Evolutionary conservation across 2,113 vertebrate genomes (phyloP), one percentile per base, ranked within the genome.

Genomic region (Toxotes jaculatrix): DNA sequence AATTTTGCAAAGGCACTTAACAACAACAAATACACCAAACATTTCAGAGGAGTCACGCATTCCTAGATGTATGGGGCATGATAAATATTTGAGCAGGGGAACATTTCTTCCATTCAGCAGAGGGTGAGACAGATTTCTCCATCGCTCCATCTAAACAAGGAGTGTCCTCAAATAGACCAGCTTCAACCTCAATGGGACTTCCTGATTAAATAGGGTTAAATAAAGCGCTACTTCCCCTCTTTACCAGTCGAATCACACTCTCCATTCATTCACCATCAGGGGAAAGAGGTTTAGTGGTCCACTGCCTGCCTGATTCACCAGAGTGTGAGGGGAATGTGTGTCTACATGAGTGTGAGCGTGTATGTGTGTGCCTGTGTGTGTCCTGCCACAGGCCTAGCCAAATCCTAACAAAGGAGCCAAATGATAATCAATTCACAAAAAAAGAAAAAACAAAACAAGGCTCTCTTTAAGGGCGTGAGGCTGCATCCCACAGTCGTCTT

Each of bases 211-310:
- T 21, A 42, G 55, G 56, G 83, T 88, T 88, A 86, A 89, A 85
- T 91, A 76, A 88, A 92, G 79, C 42, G 5, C 86, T 45, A 87
- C 71, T 91, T 90, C 85, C 83, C 68, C 86, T 90, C 75, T 87
- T 92, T 91, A 68, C 55, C 61, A 95, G 89, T 90, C 92, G 27
- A 63, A 0, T 47, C 87, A 88, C 3, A 87, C 80, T 62, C 80
- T 81, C 47, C n/a, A 67, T 85, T 79, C 88, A 81, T 87, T 85
- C 85, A 67, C 71, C 77, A 78, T 81, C 77, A 66, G 67, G 56
- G 66, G 53, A 82, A 47, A 70, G 71, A 86, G 82, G 71, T 81
- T 89, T 79, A 87, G 82, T 71, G 77, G 53, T 84, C 79, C 65
- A 76, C 10, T 64, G 83, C 55, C 56, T 77, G 79, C 59, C 70